Evolutionary conservation across 2,888 invertebrate genomes (phyloP).

Genomic region (Mantis religiosa): DNA sequence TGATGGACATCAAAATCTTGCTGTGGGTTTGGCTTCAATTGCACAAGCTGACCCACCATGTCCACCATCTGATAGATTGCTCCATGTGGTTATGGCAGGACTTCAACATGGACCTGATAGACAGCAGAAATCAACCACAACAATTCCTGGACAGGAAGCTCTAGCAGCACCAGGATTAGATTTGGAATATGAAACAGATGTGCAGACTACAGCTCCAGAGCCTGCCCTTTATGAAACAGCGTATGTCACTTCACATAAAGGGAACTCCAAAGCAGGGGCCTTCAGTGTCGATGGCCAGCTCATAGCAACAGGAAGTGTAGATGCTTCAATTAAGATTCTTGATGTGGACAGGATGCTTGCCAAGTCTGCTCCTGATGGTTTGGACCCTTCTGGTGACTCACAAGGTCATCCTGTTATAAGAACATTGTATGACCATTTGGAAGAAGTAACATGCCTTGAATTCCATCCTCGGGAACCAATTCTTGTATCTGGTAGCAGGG

Average conservation of each 20-base stretch:
- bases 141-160: slow-evolving; percentile 56
- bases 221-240: slow-evolving; percentile 97
- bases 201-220: slow-evolving; percentile 88
- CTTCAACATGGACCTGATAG: slow-evolving; percentile 75
- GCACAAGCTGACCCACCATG: slow-evolving; percentile 91
- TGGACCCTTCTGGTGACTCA: slow-evolving; percentile 72
- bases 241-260: slow-evolving; percentile 97
- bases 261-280: slow-evolving; percentile 90
- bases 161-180: slow-evolving; percentile 71
- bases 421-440: slow-evolving; percentile 94
- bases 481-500: slow-evolving; percentile 89
- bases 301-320: slow-evolving; percentile 96
- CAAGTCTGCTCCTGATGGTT: slow-evolving; percentile 90
- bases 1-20: slow-evolving; percentile 93
- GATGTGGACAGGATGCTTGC: slow-evolving; percentile 99
- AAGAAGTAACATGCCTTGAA: slow-evolving; percentile 94
- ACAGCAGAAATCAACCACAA: slow-evolving; percentile 50
- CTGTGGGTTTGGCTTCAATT: slow-evolving; percentile 74
- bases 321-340: slow-evolving; percentile 97
- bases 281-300: slow-evolving; percentile 93
- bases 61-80: slow-evolving; percentile 89
- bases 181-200: slow-evolving; percentile 94
- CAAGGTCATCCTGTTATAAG: slow-evolving; percentile 97
- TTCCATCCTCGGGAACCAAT: slow-evolving; percentile 96
- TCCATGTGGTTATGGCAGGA: slow-evolving; percentile 81